These are phyloP conservation scores for Dexiosoma caninum DNA, from an alignment of 2,888 invertebrate genomes.

Conservation along the genomic window DNA sequence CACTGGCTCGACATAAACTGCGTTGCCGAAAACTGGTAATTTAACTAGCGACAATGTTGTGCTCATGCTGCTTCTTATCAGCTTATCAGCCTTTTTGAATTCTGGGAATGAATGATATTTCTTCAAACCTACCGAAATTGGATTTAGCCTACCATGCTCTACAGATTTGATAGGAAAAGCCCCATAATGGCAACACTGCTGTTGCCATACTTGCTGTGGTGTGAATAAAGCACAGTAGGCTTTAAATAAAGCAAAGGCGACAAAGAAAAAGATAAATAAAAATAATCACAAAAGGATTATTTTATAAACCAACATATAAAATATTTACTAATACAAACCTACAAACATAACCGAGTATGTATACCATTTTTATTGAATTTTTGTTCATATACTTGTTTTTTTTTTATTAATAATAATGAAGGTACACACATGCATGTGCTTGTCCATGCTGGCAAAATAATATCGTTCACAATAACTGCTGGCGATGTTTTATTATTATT, in stretches of 20 bases:
- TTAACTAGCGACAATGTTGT: no score
- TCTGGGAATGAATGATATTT: no score
- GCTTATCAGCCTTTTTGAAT: no score
- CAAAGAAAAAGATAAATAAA: slow-evolving; percentile 1
- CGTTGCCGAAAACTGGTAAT: no score
- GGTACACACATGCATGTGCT: neutral
- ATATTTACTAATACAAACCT: slow-evolving; percentile 14
- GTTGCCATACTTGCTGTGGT: neutral
- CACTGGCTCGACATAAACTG: no score
- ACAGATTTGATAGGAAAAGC: no score
- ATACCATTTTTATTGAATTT: neutral
- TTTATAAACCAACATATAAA: slow-evolving; percentile 20
- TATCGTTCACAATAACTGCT: slow-evolving; percentile 28
- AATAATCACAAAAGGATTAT: slow-evolving; percentile 56
- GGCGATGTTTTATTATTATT: no score
- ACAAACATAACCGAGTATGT: no score
- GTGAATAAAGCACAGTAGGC: slow-evolving; percentile 55
- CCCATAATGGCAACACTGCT: no score
- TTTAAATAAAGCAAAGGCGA: slow-evolving; percentile 32
- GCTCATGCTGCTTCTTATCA: no score
- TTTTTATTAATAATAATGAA: neutral
- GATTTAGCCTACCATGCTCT: no score
- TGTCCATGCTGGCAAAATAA: neutral
- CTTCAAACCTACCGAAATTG: no score
- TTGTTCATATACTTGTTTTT: neutral